These are phyloP conservation scores for Drosophila formosana DNA, from an alignment of 2,888 invertebrate species.

Conservation along the genomic window DNA sequence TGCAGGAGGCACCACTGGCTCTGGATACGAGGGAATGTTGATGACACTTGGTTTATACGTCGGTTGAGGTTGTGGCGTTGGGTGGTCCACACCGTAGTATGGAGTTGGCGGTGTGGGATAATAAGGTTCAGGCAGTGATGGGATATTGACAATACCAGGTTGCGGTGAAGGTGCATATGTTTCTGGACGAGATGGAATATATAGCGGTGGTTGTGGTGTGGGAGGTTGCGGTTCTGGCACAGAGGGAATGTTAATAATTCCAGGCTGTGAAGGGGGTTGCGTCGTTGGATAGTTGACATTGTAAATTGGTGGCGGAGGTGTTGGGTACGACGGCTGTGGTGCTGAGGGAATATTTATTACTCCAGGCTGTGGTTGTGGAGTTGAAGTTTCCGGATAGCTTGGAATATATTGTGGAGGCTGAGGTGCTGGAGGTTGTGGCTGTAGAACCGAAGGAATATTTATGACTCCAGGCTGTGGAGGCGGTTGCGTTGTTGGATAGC, in stretches of 20 bases:
- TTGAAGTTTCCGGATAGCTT: conserved; percentile 28
- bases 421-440: not conserved
- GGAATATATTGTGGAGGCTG: conserved; percentile 15
- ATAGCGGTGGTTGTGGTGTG: conserved; percentile 7
- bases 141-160: conserved; percentile 24
- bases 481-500: conserved; percentile 13
- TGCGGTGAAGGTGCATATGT: conserved; percentile 12
- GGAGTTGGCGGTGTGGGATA: conserved; percentile 19
- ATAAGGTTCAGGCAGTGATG: conserved; percentile 14
- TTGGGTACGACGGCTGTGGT: conserved; percentile 10
- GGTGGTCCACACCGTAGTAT: conserved; percentile 50
- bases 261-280: conserved; percentile 21
- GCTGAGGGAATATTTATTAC: conserved; percentile 34
- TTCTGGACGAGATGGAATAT: conserved; percentile 2
- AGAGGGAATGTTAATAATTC: conserved; percentile 45
- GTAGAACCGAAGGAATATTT: conserved; percentile 25
- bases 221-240: conserved; percentile 10
- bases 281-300: conserved; percentile 59
- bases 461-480: conserved; percentile 24
- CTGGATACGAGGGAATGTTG: conserved; percentile 27
- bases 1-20: conserved; percentile 1
- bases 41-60: conserved; percentile 24
- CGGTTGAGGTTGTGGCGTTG: conserved; percentile 18
- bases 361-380: conserved; percentile 27
- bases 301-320: conserved; percentile 24